A percentile compares a stretch with the other conserved stretches of the same genome.
These are phyloP conservation scores for Spodoptera picta DNA, from an alignment of 2,888 invertebrate species.

Conservation along the genomic window DNA sequence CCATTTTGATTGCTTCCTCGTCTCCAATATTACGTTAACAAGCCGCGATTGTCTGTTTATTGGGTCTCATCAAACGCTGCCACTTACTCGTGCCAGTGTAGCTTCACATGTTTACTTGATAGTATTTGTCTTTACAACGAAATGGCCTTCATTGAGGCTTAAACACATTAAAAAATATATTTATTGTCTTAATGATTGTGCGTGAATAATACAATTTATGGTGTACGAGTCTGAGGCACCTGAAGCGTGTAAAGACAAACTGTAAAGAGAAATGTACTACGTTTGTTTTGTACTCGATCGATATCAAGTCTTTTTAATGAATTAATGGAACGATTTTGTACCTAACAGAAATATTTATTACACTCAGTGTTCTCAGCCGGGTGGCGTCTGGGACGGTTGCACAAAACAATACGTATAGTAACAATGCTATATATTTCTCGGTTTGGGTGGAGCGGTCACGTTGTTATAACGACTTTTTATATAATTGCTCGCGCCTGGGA, in stretches of 20 bases:
- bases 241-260: no score
- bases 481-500: constrained; percentile 33
- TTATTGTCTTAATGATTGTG: no score
- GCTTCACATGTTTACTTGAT: constrained; percentile 15
- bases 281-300: no score
- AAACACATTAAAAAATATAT: no score
- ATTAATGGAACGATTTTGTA: constrained; percentile 20
- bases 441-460: constrained; percentile 39
- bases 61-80: constrained; percentile 47
- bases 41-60: constrained; percentile 55
- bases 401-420: constrained; percentile 42
- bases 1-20: constrained; percentile 43
- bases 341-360: constrained; percentile 21
- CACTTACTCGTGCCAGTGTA: constrained; percentile 29
- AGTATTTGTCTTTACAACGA: constrained; percentile 24
- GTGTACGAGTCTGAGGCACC: no score
- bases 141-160: constrained; percentile 15
- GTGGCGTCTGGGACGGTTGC: constrained; percentile 37
- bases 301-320: constrained; percentile 7
- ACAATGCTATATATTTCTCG: constrained; percentile 30
- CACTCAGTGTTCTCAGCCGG: constrained; percentile 26
- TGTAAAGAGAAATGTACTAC: no score
- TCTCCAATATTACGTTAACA: constrained; percentile 50
- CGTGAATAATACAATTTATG: no score
- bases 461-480: constrained; percentile 45